phyloP scores from a whole-genome alignment of 2,113 vertebrate species.

The Syrrhaptes paradoxus region DNA sequence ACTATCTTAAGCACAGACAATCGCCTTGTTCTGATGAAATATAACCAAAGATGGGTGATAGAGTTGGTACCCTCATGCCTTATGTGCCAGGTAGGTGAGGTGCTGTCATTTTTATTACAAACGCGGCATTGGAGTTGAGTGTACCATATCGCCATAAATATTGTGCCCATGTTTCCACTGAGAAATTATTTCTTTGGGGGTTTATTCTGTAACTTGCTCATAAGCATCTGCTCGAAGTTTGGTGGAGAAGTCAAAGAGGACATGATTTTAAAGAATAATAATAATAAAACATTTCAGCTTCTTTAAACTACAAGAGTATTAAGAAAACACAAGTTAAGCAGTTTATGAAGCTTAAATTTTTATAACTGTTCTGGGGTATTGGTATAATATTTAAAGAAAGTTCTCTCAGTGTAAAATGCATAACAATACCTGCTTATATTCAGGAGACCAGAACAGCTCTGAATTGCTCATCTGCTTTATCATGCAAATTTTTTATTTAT shows the following conservation, averaged over 20 bases:
- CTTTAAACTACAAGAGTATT: constrained; percentile 71
- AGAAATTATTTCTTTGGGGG: background rate
- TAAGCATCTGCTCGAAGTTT: background rate
- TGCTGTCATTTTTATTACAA: constrained; percentile 55
- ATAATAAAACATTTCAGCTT: constrained; percentile 45
- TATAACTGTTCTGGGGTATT: constrained; percentile 59
- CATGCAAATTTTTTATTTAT: constrained; percentile 74
- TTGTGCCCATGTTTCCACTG: background rate
- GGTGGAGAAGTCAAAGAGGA: background rate
- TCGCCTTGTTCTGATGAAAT: constrained; percentile 44
- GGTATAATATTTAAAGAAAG: constrained; percentile 41
- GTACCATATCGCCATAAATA: background rate
- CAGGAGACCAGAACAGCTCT: constrained; percentile 44
- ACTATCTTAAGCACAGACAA: background rate
- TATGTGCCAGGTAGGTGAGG: constrained; percentile 55
- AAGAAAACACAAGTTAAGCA: constrained; percentile 69
- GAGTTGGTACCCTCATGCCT: constrained; percentile 60
- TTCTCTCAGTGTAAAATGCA: constrained; percentile 19
- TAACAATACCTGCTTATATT: constrained; percentile 73
- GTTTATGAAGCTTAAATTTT: constrained; percentile 66
- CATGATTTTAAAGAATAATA: background rate
- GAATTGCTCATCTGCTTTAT: constrained; percentile 52
- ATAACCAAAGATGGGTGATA: constrained; percentile 58
- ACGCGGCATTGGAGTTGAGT: background rate
- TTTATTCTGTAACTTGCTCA: constrained; percentile 39